Evolutionary conservation across 2,113 vertebrate species (phyloP).

Genomic region (Cryptotis parvus): DNA sequence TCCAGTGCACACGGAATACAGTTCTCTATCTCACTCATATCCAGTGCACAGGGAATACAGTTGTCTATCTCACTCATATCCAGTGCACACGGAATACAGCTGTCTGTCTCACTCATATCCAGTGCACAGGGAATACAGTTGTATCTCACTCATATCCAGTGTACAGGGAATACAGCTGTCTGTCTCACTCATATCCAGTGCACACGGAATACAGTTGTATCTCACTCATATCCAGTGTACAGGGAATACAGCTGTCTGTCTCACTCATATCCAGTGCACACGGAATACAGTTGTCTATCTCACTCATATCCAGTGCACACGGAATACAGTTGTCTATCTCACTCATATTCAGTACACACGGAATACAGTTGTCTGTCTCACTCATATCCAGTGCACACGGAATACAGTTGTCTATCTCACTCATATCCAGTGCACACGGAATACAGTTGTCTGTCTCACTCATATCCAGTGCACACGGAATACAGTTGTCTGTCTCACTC

Average conservation of each 20-base stretch:
- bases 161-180: background rate
- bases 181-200: background rate
- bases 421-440: background rate
- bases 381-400: background rate
- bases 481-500: background rate
- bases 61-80: conserved; percentile 14
- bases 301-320: background rate
- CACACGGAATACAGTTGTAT: background rate
- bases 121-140: background rate
- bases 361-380: background rate
- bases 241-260: background rate
- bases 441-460: background rate
- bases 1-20: too few relatives aligned
- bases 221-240: background rate
- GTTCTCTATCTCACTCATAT: conserved; percentile 12
- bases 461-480: background rate
- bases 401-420: background rate
- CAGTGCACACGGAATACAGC: too few relatives aligned
- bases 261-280: background rate
- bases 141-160: background rate
- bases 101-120: conserved; percentile 17
- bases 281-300: background rate
- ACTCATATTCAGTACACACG: background rate
- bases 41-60: too few relatives aligned
- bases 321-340: background rate